Evolutionary conservation across 2,797 vertebrate genomes (phyloP).

Genomic region (Gastrophryne carolinensis): DNA sequence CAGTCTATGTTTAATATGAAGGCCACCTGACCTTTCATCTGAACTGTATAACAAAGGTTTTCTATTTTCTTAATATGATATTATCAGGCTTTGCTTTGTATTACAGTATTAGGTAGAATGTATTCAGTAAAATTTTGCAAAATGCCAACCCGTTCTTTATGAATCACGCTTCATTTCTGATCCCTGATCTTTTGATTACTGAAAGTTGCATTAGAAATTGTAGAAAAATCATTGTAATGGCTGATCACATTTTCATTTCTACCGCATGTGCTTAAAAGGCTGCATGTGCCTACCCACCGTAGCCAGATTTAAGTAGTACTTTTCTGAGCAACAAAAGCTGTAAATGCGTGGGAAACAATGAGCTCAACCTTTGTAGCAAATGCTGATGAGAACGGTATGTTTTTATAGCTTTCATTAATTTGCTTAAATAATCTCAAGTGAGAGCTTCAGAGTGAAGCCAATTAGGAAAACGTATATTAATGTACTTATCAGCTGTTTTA

Average conservation of each 20-base stretch:
- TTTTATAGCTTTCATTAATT: not conserved
- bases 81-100: too few relatives aligned
- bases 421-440: not conserved
- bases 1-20: too few relatives aligned
- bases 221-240: slow-evolving; percentile 1
- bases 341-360: slow-evolving; percentile 10
- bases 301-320: slow-evolving; percentile 5
- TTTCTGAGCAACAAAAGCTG: not conserved
- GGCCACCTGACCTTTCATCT: not conserved
- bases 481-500: not conserved
- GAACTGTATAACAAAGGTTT: too few relatives aligned
- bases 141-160: slow-evolving; percentile 27
- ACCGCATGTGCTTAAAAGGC: not conserved
- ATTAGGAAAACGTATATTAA: not conserved
- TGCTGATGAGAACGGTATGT: not conserved
- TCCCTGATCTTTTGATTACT: slow-evolving; percentile 16
- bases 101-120: slow-evolving; percentile 3
- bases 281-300: not conserved
- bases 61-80: too few relatives aligned
- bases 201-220: slow-evolving; percentile 29
- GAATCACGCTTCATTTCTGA: slow-evolving; percentile 3
- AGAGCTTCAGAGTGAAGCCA: not conserved
- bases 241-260: slow-evolving; percentile 26
- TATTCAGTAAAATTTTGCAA: slow-evolving; percentile 18
- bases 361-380: not conserved